A percentile compares a stretch with the other conserved stretches of the same genome.
Evolutionary conservation across 2,888 invertebrate genomes (phyloP).

Genomic region (Apodemia arnacis): DNA sequence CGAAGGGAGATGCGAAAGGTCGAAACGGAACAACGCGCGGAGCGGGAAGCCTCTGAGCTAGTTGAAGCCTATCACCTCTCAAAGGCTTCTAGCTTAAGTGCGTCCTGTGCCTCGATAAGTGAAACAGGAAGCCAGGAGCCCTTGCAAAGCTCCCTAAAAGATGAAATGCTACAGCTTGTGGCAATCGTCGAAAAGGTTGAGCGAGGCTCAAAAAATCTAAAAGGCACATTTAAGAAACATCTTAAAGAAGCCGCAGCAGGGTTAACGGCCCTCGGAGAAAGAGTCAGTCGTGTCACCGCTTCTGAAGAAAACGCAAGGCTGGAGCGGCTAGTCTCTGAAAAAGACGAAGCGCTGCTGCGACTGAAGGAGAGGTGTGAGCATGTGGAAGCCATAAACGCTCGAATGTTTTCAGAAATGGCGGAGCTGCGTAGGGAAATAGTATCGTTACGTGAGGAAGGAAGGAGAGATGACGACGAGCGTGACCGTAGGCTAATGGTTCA

Average conservation of each 20-base stretch:
- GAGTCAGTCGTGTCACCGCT: neutral
- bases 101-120: too few relatives aligned
- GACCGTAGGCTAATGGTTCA: slow-evolving; percentile 15
- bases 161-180: too few relatives aligned
- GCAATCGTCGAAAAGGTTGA: too few relatives aligned
- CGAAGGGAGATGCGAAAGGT: neutral
- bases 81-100: neutral
- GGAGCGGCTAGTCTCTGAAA: neutral
- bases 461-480: too few relatives aligned
- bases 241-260: neutral
- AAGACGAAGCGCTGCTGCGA: neutral
- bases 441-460: too few relatives aligned
- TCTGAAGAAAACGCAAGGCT: neutral
- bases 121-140: neutral
- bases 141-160: neutral
- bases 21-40: too few relatives aligned
- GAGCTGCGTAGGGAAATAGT: too few relatives aligned
- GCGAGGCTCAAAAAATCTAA: neutral
- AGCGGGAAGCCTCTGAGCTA: neutral
- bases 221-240: neutral
- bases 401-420: neutral
- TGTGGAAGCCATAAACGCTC: neutral
- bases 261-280: neutral
- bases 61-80: neutral
- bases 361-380: neutral